Conservation (phyloP, 1,140 invertebrate genomes). For the Tachypleus tridentatus region DNA sequence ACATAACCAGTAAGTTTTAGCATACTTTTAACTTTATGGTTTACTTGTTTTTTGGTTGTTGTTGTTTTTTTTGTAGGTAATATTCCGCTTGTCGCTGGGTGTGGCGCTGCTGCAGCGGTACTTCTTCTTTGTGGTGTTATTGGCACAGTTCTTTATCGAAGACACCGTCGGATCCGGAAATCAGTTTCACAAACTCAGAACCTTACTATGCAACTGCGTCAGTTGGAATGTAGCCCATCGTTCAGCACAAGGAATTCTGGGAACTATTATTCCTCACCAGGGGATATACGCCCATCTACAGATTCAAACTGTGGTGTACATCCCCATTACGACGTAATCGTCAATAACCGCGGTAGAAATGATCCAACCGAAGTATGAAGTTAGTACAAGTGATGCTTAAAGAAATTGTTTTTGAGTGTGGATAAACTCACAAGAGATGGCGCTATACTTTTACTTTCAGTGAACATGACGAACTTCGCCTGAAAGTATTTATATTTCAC, state of each 20-base stretch:
- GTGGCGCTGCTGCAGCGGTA: slow-evolving; percentile 17
- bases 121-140: slow-evolving; percentile 16
- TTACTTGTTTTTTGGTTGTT: background rate
- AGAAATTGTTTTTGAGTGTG: too few relatives aligned
- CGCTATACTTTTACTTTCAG: too few relatives aligned
- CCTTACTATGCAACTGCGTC: slow-evolving; percentile 21
- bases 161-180: background rate
- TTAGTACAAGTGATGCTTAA: too few relatives aligned
- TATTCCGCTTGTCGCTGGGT: slow-evolving; percentile 21
- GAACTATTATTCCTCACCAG: slow-evolving; percentile 1
- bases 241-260: slow-evolving; percentile 7
- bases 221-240: slow-evolving; percentile 24
- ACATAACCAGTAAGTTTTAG: background rate
- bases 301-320: slow-evolving; percentile 3
- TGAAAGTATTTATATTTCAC: too few relatives aligned
- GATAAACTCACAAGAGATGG: too few relatives aligned
- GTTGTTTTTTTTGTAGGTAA: slow-evolving; percentile 12
- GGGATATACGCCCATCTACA: background rate
- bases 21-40: slow-evolving; percentile 1
- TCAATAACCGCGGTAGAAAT: background rate
- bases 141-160: slow-evolving; percentile 13
- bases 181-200: slow-evolving; percentile 14
- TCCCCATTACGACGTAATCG: slow-evolving; percentile 7
- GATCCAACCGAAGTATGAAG: too few relatives aligned
- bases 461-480: too few relatives aligned